Evolutionary conservation across 2,113 vertebrate species (phyloP).

Genomic region (Dolichotis patagonum): DNA sequence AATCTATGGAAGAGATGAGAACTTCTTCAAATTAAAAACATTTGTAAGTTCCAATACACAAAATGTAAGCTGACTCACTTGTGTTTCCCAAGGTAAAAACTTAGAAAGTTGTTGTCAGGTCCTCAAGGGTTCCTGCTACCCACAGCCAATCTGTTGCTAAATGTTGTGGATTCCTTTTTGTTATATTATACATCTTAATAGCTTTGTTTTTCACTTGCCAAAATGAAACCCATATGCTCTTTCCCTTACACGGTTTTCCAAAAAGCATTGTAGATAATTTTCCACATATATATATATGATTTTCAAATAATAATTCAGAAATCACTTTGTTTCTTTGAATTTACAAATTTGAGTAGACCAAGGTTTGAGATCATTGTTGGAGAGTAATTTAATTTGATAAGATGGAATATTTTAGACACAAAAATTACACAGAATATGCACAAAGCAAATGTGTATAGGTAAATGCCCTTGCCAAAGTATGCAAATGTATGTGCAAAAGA

Average conservation of each 20-base stretch:
- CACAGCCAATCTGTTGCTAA: conserved; percentile 75
- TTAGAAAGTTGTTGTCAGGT: conserved; percentile 61
- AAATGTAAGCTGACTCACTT: conserved; percentile 53
- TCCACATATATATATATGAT: background rate
- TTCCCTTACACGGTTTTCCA: background rate
- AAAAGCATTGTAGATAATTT: background rate
- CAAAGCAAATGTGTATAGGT: background rate
- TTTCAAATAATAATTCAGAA: conserved; percentile 33
- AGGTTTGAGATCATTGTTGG: background rate
- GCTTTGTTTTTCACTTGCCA: conserved; percentile 49
- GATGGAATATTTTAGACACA: background rate
- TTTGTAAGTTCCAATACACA: conserved; percentile 35
- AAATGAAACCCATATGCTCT: conserved; percentile 69
- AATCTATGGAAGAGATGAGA: background rate
- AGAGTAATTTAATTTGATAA: background rate
- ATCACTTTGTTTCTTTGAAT: background rate
- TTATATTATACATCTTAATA: conserved; percentile 60
- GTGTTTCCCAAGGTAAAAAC: conserved; percentile 64
- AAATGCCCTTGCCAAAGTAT: background rate
- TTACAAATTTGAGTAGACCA: background rate
- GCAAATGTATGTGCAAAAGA: background rate
- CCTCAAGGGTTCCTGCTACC: conserved; percentile 62
- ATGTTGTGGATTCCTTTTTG: conserved; percentile 54
- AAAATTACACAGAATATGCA: background rate
- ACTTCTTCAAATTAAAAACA: conserved; percentile 48